A percentile compares a stretch with the other conserved stretches of the same genome.
These are phyloP conservation scores for Dimorphilus gyrociliatus DNA, from an alignment of 2,888 invertebrate genomes.

Conservation along the genomic window DNA sequence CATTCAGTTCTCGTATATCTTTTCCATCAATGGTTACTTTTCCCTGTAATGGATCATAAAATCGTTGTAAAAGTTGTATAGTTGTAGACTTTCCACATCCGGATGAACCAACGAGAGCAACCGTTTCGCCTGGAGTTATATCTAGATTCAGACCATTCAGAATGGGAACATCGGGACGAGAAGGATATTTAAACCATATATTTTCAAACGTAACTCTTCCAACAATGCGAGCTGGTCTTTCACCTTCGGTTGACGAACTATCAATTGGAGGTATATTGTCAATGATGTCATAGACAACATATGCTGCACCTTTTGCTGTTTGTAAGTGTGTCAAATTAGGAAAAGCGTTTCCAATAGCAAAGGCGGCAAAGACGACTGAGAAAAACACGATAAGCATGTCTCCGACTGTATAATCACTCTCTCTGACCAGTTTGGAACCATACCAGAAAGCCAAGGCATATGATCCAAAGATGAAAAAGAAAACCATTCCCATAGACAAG, in stretches of 20 bases:
- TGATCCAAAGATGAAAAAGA: slow-evolving; percentile 54
- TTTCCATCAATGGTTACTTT: slow-evolving; percentile 30
- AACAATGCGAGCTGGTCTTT: slow-evolving; percentile 21
- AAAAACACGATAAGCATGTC: slow-evolving; percentile 4
- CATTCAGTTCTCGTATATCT: slow-evolving; percentile 35
- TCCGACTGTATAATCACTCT: slow-evolving; percentile 6
- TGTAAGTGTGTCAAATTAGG: slow-evolving; percentile 19
- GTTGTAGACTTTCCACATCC: slow-evolving; percentile 70
- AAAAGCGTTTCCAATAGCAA: slow-evolving; percentile 26
- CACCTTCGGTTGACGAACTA: slow-evolving; percentile 48
- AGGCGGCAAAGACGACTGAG: slow-evolving; percentile 17
- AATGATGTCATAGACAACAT: slow-evolving; percentile 53
- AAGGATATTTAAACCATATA: slow-evolving; percentile 1
- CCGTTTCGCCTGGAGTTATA: slow-evolving; percentile 23
- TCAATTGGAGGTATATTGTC: slow-evolving; percentile 56
- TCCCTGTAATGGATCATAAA: slow-evolving; percentile 53
- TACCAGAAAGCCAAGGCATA: slow-evolving; percentile 41
- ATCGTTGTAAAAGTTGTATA: slow-evolving; percentile 57
- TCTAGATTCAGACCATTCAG: slow-evolving; percentile 19
- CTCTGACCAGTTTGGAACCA: slow-evolving; percentile 24
- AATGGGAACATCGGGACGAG: slow-evolving; percentile 10
- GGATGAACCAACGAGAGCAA: slow-evolving; percentile 35
- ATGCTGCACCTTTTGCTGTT: slow-evolving; percentile 41
- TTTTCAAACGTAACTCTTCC: slow-evolving; percentile 21
- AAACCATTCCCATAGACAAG: slow-evolving; percentile 15